Percentiles rank a stretch among this genome's conserved stretches.
Evolutionary conservation across 2,797 vertebrate genomes (phyloP).

Genomic region (Chiroxiphia lanceolata): DNA sequence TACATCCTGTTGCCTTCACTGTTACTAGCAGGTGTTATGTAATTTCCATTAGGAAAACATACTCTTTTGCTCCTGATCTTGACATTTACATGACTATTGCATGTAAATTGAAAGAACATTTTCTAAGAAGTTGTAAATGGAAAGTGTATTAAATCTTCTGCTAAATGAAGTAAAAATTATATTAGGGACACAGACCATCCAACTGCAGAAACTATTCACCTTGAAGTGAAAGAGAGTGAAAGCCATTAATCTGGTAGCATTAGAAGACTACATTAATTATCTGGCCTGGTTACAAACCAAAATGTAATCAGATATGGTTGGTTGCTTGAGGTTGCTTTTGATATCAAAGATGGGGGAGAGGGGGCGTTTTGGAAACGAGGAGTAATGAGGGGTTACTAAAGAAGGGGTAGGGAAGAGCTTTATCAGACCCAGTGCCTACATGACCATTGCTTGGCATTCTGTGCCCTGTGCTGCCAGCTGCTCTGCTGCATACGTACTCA

Average conservation of each 20-base stretch:
- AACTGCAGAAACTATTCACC: background rate
- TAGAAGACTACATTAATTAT: background rate
- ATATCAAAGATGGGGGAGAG: background rate
- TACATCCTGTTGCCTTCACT: background rate
- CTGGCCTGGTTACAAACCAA: background rate
- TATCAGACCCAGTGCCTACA: background rate
- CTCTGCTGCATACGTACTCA: background rate
- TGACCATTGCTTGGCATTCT: background rate
- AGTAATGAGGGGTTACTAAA: background rate
- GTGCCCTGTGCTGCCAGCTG: background rate
- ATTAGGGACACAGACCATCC: background rate
- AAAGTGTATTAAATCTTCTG: background rate
- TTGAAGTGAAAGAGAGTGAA: background rate
- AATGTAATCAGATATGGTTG: background rate
- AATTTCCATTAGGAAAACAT: background rate
- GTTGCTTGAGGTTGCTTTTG: background rate
- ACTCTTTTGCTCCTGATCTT: conserved; percentile 12
- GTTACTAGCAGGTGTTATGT: background rate
- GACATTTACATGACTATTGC: background rate
- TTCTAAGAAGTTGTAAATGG: background rate
- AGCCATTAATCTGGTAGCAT: conserved; percentile 2
- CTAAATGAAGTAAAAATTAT: conserved; percentile 25
- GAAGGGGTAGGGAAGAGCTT: background rate
- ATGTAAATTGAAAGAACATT: conserved; percentile 28
- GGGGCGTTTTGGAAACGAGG: background rate